Conservation (phyloP, 2,888 invertebrate genomes). For the Nymphalis polychloros region DNA sequence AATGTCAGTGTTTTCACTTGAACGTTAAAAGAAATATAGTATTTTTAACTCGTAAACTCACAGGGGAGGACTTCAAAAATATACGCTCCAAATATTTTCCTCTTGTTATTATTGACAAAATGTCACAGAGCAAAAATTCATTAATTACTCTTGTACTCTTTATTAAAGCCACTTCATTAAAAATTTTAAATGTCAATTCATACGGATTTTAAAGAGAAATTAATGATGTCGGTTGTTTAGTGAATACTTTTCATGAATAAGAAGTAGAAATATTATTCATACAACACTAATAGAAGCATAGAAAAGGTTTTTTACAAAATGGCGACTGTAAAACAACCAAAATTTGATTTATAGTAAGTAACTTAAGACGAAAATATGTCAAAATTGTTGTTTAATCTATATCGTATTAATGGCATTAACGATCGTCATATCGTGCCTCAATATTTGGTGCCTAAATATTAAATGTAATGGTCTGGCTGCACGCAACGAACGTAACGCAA, state of each 20-base stretch:
- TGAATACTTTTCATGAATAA: too few species aligned
- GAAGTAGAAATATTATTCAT: too few species aligned
- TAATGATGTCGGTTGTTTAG: background rate
- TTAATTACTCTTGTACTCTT: conserved; percentile 13
- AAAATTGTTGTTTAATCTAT: background rate
- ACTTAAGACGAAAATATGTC: too few species aligned
- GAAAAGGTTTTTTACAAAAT: too few species aligned
- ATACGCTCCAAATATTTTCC: conserved; percentile 21
- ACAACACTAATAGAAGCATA: too few species aligned
- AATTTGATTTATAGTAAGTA: too few species aligned
- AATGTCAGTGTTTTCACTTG: conserved; percentile 4
- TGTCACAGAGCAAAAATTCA: conserved; percentile 13
- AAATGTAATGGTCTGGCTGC: conserved; percentile 3
- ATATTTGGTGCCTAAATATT: conserved; percentile 2
- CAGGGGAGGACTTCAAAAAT: conserved; percentile 20
- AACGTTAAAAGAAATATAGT: conserved; percentile 21
- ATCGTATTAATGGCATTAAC: background rate
- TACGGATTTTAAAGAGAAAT: background rate
- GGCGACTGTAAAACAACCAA: too few species aligned
- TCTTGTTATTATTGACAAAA: conserved; percentile 17
- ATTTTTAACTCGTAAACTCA: conserved; percentile 15
- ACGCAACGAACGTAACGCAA: background rate
- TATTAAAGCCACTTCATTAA: conserved; percentile 2
- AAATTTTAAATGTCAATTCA: conserved; percentile 3
- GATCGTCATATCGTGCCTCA: background rate